Base-by-base conservation (phyloP, 2,113 vertebrate genomes). In the Notiomystis cincta region DNA sequence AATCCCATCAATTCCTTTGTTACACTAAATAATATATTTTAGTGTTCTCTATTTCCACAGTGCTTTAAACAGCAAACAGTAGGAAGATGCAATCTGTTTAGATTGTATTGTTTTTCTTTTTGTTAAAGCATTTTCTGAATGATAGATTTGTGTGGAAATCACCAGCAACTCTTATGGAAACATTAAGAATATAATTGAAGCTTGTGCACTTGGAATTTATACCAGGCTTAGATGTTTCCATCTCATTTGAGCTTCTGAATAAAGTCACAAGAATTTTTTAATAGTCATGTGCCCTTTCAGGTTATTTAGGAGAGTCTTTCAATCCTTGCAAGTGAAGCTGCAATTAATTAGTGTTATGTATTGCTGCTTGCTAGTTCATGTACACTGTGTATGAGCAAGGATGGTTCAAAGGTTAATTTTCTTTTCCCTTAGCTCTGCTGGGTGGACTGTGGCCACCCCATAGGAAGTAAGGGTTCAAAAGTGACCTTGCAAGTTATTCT, bases 401-500 rank as follows among this genome's bases (percentile, higher is more conserved):
- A 79, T 31, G 70, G 53, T 71, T 94, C 56, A 90, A 67, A 93
- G 53, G 57, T 75, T 84, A 35, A 81, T 83, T 86, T 92, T 83
- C 51, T 84, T 91, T 87, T 53, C 48, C 15, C 77, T 70, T 78
- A 30, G 44, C 51, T 89, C 51, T 96, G 47, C 72, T 86, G 92
- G 58, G 72, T 73, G 60, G 64, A 94, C 71, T 88, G 18, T 60
- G 90, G 35, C 79, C 76, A 93, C 85, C 79, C 40, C 80, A 75
- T 90, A 88, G 82, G 85, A 95, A 88, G 72, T 14, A 56, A 95
- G 30, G 54, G 51, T 65, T 96, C 85, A 83, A 79, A 91, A 95
- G 67, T 90, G 76, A 94, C 90, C 82, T 70, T 88, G 51, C 56
- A 88, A 86, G 60, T 92, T 90, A n/a, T 84, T 94, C 92, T 95